Conservation (phyloP, 1,140 invertebrate species). For the Drosophila pectinifera region DNA sequence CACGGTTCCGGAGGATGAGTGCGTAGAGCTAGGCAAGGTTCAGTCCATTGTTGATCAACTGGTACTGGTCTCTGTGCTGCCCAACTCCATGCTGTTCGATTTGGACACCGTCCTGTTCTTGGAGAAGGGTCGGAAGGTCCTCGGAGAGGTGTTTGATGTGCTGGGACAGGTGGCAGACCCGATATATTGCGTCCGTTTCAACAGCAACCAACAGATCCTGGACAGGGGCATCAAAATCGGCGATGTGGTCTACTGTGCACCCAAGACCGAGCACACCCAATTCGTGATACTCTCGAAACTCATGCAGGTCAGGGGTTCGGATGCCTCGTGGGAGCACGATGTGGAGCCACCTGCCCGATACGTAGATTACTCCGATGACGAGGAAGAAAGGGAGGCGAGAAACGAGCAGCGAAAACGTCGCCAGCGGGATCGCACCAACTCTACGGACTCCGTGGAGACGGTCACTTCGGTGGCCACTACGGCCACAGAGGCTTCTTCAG, state of each 20-base stretch:
- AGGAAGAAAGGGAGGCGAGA: conserved; percentile 89
- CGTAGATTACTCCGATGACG: conserved; percentile 95
- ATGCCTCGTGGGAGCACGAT: conserved; percentile 94
- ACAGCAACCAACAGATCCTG: conserved; percentile 90
- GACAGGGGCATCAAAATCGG: conserved; percentile 88
- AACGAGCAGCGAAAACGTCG: conserved; percentile 82
- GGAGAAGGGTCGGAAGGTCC: conserved; percentile 89
- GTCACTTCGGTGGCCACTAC: conserved; percentile 32
- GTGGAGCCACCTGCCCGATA: conserved; percentile 90
- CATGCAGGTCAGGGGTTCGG: conserved; percentile 91
- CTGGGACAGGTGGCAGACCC: conserved; percentile 93
- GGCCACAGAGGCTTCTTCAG: conserved; percentile 34
- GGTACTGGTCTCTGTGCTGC: conserved; percentile 90
- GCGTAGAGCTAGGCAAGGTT: conserved; percentile 90
- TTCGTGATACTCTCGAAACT: conserved; percentile 91
- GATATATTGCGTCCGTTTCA: conserved; percentile 93
- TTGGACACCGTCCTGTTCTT: conserved; percentile 94
- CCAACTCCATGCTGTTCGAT: conserved; percentile 91
- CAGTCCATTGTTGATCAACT: conserved; percentile 90
- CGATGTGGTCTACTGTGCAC: conserved; percentile 92
- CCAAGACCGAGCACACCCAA: conserved; percentile 89
- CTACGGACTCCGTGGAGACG: conserved; percentile 60
- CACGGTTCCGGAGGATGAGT: conserved; percentile 90
- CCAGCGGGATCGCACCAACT: conserved; percentile 60
- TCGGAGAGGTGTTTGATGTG: conserved; percentile 95